Evolutionary conservation across 2,113 vertebrate genomes (phyloP), one percentile per base, ranked within the genome.

Genomic region (Alethe diademata): DNA sequence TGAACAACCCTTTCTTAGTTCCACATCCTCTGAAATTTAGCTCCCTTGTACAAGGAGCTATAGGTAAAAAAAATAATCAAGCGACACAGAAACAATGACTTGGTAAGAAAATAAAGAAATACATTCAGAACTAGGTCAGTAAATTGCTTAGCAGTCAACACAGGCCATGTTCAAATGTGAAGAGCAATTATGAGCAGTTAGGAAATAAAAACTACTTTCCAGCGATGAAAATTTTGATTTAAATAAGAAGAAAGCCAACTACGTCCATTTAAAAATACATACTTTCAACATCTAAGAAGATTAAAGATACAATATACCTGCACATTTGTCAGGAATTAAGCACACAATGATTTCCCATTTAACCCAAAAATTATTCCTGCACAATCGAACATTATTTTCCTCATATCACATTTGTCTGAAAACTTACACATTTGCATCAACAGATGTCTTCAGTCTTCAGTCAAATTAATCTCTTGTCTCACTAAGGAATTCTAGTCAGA

Each of bases 21-120:
- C 9, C 8, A 23, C 1, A 38, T 4, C 12, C 47, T 54, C 25
- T 54, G 47, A 53, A 82, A 58, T 38, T 62, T 17, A 35, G 23
- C 17, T 48, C 51, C 25, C 42, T 53, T 3, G 2, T 23, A 26
- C 22, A 11, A 75, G 14, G 35, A 5, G 12, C 71, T 57, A 57
- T 4, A 22, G 8, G 14, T 45, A 58, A 66, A 79, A 82, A 12
- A 88, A 67, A 65, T 5, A 2, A 54, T 50, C 28, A 53, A 69
- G 26, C 3, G 13, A 0, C 1, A 65, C 0, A 75, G 18, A 33
- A 69, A 38, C 19, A 60, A 26, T 3, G 2, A 42, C 72, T 35
- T 43, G 16, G 20, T 14, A 51, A 36, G 24, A 61, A 73, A 31
- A 38, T 45, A 82, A n/a, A 64, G 8, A 8, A 33, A 47, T 57